A percentile compares a stretch with the other conserved stretches of the same genome.
Conservation (phyloP, 37 sponge, comb jelly and placozoan genomes). For the Diacarnus erythraeanus region DNA sequence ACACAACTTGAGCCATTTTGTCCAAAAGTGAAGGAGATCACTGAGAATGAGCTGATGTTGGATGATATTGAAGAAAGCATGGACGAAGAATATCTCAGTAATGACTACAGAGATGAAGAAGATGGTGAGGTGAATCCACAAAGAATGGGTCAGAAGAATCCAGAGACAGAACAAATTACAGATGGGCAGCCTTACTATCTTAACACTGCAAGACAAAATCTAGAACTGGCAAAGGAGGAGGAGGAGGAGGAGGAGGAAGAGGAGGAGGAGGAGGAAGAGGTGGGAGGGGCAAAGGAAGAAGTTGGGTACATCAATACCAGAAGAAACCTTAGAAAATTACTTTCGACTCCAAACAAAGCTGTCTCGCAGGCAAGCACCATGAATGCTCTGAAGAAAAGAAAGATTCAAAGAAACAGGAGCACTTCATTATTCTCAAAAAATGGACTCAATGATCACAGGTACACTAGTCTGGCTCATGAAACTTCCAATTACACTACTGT, state of each 20-base stretch:
- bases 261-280: not conserved
- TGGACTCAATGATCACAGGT: not conserved
- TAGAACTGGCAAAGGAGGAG: not conserved
- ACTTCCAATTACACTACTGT: slow-evolving; percentile 6
- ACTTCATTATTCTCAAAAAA: not conserved
- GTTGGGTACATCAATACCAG: not conserved
- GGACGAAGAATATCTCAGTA: not conserved
- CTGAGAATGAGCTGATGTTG: too few species aligned
- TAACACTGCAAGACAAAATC: too few species aligned
- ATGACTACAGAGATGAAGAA: not conserved
- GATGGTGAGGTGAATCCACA: too few species aligned
- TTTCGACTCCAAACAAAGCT: not conserved
- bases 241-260: not conserved
- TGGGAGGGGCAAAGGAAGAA: not conserved
- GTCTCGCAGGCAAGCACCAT: not conserved
- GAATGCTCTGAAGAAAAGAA: not conserved
- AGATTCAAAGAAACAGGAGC: not conserved
- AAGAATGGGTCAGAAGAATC: not conserved
- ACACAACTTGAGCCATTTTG: not conserved
- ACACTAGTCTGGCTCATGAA: not conserved
- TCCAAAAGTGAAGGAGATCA: not conserved
- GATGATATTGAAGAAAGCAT: not conserved
- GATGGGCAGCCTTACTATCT: too few species aligned
- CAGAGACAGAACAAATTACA: not conserved
- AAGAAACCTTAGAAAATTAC: not conserved